These are phyloP conservation scores for Zygogramma bicolorata DNA, from an alignment of 2,888 invertebrate species.

Conservation along the genomic window DNA sequence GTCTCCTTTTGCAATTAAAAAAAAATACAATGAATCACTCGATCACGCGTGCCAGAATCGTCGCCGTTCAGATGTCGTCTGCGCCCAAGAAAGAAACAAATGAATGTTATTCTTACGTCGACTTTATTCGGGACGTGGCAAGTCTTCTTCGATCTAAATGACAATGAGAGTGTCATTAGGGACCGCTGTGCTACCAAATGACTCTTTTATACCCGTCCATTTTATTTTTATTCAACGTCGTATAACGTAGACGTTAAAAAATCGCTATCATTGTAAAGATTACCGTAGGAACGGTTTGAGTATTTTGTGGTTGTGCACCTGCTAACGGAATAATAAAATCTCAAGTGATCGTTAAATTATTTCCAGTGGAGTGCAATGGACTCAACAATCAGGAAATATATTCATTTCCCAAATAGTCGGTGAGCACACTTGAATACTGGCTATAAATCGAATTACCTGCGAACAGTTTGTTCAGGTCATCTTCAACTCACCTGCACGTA, in stretches of 20 bases:
- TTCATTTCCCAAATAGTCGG: too few species aligned
- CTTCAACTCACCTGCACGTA: too few species aligned
- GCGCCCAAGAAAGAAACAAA: constrained; percentile 46
- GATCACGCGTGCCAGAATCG: too few species aligned
- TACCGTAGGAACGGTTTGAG: neutral
- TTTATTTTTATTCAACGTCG: constrained; percentile 38
- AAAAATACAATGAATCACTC: neutral
- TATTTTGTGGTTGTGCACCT: neutral
- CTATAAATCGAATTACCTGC: too few species aligned
- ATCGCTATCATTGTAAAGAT: constrained; percentile 36
- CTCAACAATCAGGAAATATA: too few species aligned
- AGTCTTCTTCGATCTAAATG: constrained; percentile 49
- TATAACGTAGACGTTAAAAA: constrained; percentile 35
- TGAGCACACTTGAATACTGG: too few species aligned
- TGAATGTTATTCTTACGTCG: constrained; percentile 45
- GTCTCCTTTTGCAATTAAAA: neutral
- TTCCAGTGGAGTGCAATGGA: too few species aligned
- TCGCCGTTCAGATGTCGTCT: constrained; percentile 44
- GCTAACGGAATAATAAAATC: constrained; percentile 16
- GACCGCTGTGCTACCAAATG: constrained; percentile 40
- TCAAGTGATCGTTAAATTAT: too few species aligned
- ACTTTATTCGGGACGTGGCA: constrained; percentile 41
- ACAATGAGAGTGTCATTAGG: constrained; percentile 50
- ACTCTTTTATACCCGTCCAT: constrained; percentile 42
- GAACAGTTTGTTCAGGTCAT: too few species aligned